Conservation (phyloP, 1,140 invertebrate species). For the Schlechtendalia chinensis region DNA sequence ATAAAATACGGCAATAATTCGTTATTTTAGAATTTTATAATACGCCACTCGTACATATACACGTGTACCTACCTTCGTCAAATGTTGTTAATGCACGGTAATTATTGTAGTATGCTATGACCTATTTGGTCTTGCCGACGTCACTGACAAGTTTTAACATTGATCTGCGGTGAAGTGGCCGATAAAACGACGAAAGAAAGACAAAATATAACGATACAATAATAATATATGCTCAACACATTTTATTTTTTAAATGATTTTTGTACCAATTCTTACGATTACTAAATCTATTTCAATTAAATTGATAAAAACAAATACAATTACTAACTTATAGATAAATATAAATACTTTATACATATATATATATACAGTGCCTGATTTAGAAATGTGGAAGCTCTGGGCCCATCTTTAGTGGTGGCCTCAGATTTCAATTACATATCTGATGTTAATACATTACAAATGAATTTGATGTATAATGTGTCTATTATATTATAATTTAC, state of each 20-base stretch:
- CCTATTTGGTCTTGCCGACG: slow-evolving; percentile 38
- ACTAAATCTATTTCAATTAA: neutral
- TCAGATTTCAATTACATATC: too few relatives aligned
- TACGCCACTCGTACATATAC: neutral
- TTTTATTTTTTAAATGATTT: slow-evolving; percentile 6
- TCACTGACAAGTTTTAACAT: slow-evolving; percentile 31
- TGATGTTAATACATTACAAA: too few relatives aligned
- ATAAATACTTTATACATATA: too few relatives aligned
- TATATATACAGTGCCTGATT: too few relatives aligned
- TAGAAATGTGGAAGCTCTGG: too few relatives aligned
- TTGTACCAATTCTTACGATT: neutral
- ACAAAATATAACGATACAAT: slow-evolving; percentile 26
- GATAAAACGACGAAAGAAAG: slow-evolving; percentile 21
- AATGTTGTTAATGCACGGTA: slow-evolving; percentile 24
- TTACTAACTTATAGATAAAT: too few relatives aligned
- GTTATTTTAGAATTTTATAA: neutral
- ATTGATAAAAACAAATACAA: neutral
- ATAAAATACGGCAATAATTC: neutral
- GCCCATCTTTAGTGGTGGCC: too few relatives aligned
- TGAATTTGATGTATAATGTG: too few relatives aligned
- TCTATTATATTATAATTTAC: too few relatives aligned
- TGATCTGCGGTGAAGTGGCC: slow-evolving; percentile 4
- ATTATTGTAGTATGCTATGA: slow-evolving; percentile 43
- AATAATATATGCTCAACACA: neutral
- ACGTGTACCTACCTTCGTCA: slow-evolving; percentile 1